Conservation (phyloP, 35 echinoderm and acorn worm genomes). For the Eucidaris tribuloides region DNA sequence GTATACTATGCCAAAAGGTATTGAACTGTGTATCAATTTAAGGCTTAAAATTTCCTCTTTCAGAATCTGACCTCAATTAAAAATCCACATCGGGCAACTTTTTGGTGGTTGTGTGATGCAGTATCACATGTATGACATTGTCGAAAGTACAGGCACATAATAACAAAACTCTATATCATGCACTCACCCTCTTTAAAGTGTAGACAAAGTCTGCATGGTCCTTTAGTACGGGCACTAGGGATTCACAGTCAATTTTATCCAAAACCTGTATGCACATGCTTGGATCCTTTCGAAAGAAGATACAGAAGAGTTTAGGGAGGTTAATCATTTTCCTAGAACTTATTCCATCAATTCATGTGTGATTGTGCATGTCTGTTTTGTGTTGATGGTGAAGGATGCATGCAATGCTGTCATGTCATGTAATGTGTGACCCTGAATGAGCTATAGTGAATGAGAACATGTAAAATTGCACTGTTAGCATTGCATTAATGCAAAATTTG, state of each 20-base stretch:
- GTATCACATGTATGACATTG: not conserved
- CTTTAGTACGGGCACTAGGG: not conserved
- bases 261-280: not conserved
- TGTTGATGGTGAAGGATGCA: not conserved
- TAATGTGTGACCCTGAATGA: too few species aligned
- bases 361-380: not conserved
- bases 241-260: not conserved
- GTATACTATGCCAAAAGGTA: not conserved
- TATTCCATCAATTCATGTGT: not conserved
- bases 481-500: too few species aligned
- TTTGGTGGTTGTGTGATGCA: not conserved
- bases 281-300: not conserved
- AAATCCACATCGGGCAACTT: not conserved
- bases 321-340: not conserved
- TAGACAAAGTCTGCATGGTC: not conserved
- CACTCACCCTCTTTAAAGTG: not conserved
- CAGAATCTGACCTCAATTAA: not conserved
- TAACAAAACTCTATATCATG: not conserved
- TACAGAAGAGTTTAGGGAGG: not conserved
- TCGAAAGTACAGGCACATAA: not conserved
- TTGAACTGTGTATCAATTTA: not conserved
- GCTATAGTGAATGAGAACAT: too few species aligned
- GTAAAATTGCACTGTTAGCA: too few species aligned
- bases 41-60: not conserved
- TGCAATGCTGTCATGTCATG: too few species aligned